Percentiles rank a stretch among this genome's conserved stretches.
phyloP scores from a whole-genome alignment of 2,113 vertebrate species.

The Argyrosomus japonicus region DNA sequence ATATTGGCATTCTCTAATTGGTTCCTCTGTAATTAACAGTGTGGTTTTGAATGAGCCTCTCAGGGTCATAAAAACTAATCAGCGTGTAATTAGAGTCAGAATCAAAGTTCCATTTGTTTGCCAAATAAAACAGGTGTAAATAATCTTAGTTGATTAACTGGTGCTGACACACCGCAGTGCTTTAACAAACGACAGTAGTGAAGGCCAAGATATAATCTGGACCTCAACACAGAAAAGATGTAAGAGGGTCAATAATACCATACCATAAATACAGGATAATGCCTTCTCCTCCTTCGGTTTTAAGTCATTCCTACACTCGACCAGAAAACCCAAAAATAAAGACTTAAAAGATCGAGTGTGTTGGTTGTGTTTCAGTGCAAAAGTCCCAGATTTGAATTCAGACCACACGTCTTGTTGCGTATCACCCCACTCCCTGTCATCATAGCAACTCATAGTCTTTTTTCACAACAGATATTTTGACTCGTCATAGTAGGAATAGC shows the following conservation, averaged over 20 bases:
- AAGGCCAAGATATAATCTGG: not conserved
- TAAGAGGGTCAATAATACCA: not conserved
- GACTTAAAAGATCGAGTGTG: not conserved
- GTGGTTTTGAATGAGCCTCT: constrained; percentile 21
- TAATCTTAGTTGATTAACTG: constrained; percentile 2
- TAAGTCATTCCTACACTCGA: not conserved
- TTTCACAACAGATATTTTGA: constrained; percentile 12
- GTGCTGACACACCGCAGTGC: not conserved
- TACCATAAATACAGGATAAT: not conserved
- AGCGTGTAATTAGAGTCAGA: constrained; percentile 42
- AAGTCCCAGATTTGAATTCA: not conserved
- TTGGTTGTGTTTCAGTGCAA: not conserved
- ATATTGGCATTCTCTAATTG: constrained; percentile 33
- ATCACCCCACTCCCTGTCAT: not conserved
- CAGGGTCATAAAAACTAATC: constrained; percentile 43
- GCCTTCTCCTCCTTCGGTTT: too few species aligned
- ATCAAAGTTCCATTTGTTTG: constrained; percentile 42
- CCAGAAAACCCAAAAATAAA: not conserved
- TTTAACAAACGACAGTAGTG: not conserved
- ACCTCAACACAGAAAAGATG: not conserved
- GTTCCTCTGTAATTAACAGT: constrained; percentile 50
- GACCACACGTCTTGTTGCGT: not conserved
- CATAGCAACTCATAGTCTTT: constrained; percentile 14
- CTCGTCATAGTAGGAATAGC: not conserved
- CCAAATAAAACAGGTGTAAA: constrained; percentile 30